phyloP scores from a whole-genome alignment of 2,888 invertebrate genomes.

The Leuctra nigra region DNA sequence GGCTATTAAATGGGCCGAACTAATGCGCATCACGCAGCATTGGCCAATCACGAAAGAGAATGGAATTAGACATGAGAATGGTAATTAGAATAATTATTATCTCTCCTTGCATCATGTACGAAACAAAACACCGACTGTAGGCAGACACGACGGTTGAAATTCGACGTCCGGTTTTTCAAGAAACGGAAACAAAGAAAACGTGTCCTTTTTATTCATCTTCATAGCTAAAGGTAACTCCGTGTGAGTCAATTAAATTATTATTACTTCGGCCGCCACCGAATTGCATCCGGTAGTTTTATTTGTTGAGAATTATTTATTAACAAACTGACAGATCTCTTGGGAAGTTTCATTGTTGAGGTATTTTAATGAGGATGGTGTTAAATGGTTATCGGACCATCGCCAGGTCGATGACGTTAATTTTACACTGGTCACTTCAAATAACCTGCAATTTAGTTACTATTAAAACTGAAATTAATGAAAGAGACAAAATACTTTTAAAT shows the following conservation, averaged over 20 bases:
- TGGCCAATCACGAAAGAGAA: not conserved
- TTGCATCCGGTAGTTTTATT: not conserved
- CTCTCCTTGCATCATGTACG: not conserved
- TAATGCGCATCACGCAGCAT: no score
- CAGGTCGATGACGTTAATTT: no score
- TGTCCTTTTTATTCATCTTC: not conserved
- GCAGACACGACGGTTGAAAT: conserved; percentile 4
- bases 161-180: conserved; percentile 3
- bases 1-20: conserved; percentile 8
- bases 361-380: no score
- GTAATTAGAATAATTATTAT: conserved; percentile 3
- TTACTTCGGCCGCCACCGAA: not conserved
- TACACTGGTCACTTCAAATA: no score
- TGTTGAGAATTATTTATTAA: no score
- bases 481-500: no score
- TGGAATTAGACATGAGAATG: conserved; percentile 1
- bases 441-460: no score
- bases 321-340: no score
- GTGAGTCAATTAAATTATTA: conserved; percentile 1
- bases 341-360: no score
- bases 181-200: no score
- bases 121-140: conserved; percentile 1
- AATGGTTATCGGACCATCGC: no score
- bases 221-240: not conserved
- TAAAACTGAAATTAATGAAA: no score